Base-by-base conservation (phyloP, 1,140 invertebrate species). In the Drosophila prosaltans region DNA sequence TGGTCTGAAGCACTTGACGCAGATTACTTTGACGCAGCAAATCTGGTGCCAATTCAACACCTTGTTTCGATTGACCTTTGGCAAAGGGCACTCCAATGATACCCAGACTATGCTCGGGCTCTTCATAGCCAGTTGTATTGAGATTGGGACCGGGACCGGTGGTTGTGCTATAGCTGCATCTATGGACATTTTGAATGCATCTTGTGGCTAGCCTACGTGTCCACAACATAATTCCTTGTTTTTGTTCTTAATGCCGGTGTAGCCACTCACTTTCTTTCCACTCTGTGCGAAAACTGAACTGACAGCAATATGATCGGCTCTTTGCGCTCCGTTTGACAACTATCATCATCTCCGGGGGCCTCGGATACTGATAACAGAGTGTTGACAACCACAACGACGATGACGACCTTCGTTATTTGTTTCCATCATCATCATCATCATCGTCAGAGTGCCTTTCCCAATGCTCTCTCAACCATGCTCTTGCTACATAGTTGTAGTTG, bases 11-110 rank as follows among this genome's bases (percentile, higher is more conserved):
- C 39, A 90, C 69, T 30, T 90, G 59, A 0, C 84, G 72, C 48
- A 92, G 65, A 1, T 93, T 94, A 11, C 92, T 92, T 54, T 93
- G 70, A 43, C 94, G 92, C 36, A 95, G 81, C 2, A 93, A 91
- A n/a, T 93, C 93, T 0, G 95, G 95, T 3, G 93, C 94, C 43
- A 94, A 83, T 58, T 93, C 94, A 2, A 95, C 94, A n/a, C 95
- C 95, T 72, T 92, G 93, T 75, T 94, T 95, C 41, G 93, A 92
- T 91, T 96, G 95, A 3, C 96, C 95, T 84, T 96, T 96, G 65
- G 95, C 94, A 81, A 96, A 96, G 30, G 95, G 95, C 45, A 96
- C 95, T n/a, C 95, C 95, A 54, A 96, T 93, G 71, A 96, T 93
- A 48, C 95, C 96, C 8, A 96, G 51, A 0, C 57, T 77, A 9